Conservation (phyloP, 2,888 invertebrate species). For the Eupithecia exiguata region DNA sequence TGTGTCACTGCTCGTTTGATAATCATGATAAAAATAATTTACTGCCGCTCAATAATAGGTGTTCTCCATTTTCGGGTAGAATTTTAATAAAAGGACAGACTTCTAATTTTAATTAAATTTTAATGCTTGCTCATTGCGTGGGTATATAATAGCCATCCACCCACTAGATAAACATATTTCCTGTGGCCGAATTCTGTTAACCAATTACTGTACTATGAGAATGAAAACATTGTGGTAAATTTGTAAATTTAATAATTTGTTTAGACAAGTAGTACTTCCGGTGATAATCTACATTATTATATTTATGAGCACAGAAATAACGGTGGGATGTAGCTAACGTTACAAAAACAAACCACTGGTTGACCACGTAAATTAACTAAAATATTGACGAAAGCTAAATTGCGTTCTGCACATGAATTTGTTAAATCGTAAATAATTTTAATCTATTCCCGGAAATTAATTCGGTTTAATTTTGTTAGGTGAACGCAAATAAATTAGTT, state of each 20-base stretch:
- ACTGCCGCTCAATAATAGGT: slow-evolving; percentile 18
- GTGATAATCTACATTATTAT: no score
- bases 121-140: not conserved
- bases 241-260: no score
- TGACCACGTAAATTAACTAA: not conserved
- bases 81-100: slow-evolving; percentile 9
- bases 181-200: no score
- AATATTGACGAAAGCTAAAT: slow-evolving; percentile 3
- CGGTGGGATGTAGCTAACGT: not conserved
- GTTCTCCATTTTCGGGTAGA: slow-evolving; percentile 22
- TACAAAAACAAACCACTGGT: not conserved
- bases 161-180: not conserved
- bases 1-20: slow-evolving; percentile 60
- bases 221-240: no score
- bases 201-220: no score
- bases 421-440: slow-evolving; percentile 2
- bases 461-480: not conserved
- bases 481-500: not conserved
- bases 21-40: slow-evolving; percentile 62
- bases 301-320: not conserved
- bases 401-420: not conserved
- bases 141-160: not conserved
- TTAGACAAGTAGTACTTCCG: no score
- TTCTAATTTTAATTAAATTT: not conserved
- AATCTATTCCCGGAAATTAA: not conserved